Evolutionary conservation across 1,140 invertebrate species (phyloP).

Genomic region (Eciton burchellii): DNA sequence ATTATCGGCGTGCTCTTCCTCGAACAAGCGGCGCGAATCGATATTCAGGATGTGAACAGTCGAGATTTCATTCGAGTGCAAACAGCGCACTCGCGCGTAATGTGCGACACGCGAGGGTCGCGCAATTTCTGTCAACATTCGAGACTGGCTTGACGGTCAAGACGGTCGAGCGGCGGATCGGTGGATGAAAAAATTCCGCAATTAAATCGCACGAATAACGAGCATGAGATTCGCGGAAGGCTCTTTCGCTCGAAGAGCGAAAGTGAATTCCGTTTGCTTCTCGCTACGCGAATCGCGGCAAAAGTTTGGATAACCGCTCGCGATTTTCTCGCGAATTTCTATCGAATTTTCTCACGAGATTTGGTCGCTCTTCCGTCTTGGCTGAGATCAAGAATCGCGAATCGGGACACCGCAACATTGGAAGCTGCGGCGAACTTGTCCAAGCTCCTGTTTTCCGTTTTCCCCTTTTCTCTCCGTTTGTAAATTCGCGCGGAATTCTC

Average conservation of each 20-base stretch:
- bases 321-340: conserved; percentile 11
- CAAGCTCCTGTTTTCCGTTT: not conserved
- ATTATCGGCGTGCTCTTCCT: too few relatives aligned
- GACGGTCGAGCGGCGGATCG: not conserved
- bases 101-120: not conserved
- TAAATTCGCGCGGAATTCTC: conserved; percentile 5
- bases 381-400: not conserved
- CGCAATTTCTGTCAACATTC: conserved; percentile 46
- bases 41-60: conserved; percentile 2
- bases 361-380: not conserved
- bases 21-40: not conserved
- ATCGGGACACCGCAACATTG: too few relatives aligned
- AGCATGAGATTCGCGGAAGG: conserved; percentile 44
- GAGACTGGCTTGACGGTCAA: conserved; percentile 24
- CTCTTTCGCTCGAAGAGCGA: conserved; percentile 22
- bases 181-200: conserved; percentile 1
- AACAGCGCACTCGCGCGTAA: conserved; percentile 12
- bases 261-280: conserved; percentile 40
- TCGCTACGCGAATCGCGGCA: conserved; percentile 25
- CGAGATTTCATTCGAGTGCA: not conserved
- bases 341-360: conserved; percentile 9
- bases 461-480: not conserved
- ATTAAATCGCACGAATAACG: conserved; percentile 29
- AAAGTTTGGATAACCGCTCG: conserved; percentile 10
- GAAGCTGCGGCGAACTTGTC: not conserved